Evolutionary conservation across 1,140 invertebrate species (phyloP), one percentile per base, ranked within the genome.

Genomic region (Neodiprion lecontei): DNA sequence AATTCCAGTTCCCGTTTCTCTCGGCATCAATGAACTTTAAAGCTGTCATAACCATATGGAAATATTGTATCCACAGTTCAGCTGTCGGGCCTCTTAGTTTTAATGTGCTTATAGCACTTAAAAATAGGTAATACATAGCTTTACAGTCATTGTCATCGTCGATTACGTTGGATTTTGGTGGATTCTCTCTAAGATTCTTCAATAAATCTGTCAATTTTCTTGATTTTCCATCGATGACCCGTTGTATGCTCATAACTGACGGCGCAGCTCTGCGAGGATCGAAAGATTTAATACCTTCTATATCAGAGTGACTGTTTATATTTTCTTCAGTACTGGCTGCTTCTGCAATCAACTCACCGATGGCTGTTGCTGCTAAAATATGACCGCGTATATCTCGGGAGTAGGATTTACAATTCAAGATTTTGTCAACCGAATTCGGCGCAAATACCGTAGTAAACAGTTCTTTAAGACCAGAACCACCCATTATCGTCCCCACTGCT

Each of bases 11-110:
- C 10, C 85, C 84, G 10, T 81, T 79, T 72, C 81, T 78, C 83
- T 87, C 84, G 72, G 87, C 83, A 69, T 78, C 78, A 79, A 88
- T 81, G 72, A 88, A 88, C 73, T 82, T 75, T 69, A 77, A 70
- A 10, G 84, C 75, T 77, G 88, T 77, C 70, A 78, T 75, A 28
- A 87, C 74, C 81, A 84, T 84, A 71, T 85, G 72, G 74, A 88
- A 86, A 74, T 88, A 88, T 81, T 88, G 86, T 48, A 84, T 72
- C 88, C 87, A 88, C 61, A 88, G 78, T 71, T 83, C 14, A 72
- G 2, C 66, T 14, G 21, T 28, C 48, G 1, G 66, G 28, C 70
- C 70, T 67, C 23, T 68, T 23, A 4, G 72, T 66, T 3, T 67
- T 47, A 49, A 72, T 11, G 50, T 53, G 10, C 14, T 14, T 14